Percentiles rank a stretch among this genome's conserved stretches.
phyloP scores from a whole-genome alignment of 2,888 invertebrate genomes.

The Listrodromus nycthemerus region DNA sequence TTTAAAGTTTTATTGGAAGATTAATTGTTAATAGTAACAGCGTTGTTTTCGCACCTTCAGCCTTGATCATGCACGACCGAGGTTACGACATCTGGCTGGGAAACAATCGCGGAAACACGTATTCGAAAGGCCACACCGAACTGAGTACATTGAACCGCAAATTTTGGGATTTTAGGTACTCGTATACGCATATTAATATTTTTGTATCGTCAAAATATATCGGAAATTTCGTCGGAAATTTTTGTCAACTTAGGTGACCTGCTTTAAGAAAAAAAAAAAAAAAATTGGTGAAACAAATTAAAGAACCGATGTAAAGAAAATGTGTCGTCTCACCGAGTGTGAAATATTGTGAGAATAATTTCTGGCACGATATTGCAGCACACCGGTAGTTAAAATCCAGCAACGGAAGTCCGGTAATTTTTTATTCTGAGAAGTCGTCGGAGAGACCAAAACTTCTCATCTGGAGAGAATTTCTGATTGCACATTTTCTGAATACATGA shows the following conservation, averaged over 20 bases:
- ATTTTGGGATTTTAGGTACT: constrained; percentile 74
- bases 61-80: constrained; percentile 62
- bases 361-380: no score
- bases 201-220: neutral
- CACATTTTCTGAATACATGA: no score
- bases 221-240: neutral
- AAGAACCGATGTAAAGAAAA: no score
- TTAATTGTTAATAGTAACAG: neutral
- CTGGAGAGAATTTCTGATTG: no score
- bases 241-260: neutral
- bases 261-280: no score
- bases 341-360: no score
- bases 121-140: constrained; percentile 83
- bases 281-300: no score
- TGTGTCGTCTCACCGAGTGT: no score
- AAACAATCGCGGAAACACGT: constrained; percentile 86
- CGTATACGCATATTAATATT: neutral
- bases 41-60: neutral
- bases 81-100: constrained; percentile 85
- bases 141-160: constrained; percentile 72
- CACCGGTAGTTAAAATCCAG: no score
- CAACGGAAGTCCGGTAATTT: no score
- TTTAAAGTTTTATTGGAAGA: neutral
- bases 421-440: no score
- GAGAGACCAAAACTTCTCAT: no score